Evolutionary conservation across 2,113 vertebrate species (phyloP).

Genomic region (Ictalurus punctatus): DNA sequence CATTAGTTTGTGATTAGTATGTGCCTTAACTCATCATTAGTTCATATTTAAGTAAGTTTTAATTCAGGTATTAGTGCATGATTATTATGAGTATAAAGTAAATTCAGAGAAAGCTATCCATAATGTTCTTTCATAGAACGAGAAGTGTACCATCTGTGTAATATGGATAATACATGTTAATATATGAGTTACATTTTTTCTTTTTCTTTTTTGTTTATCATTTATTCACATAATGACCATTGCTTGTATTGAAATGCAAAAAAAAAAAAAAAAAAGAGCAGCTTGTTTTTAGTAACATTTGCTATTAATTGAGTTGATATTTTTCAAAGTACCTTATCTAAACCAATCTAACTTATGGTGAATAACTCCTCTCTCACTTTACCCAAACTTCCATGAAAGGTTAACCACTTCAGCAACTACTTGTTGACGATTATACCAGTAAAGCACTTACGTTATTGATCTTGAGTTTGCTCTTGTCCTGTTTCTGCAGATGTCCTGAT

Average conservation of each 20-base stretch:
- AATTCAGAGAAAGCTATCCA: not conserved
- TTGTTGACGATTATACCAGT: not conserved
- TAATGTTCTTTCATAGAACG: not conserved
- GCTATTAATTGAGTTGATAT: not conserved
- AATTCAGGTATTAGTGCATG: too few relatives aligned
- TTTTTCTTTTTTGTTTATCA: not conserved
- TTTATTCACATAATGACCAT: not conserved
- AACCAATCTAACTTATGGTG: not conserved
- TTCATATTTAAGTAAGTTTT: too few relatives aligned
- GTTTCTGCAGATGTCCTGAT: constrained; percentile 82
- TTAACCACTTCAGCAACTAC: not conserved
- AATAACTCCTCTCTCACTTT: not conserved
- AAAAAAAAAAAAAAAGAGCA: not conserved
- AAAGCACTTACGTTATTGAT: constrained; percentile 76
- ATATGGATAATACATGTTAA: not conserved
- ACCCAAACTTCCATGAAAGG: not conserved
- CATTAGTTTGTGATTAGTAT: too few relatives aligned
- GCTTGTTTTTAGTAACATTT: not conserved
- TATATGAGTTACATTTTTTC: not conserved
- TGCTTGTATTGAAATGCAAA: not conserved
- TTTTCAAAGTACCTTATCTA: not conserved
- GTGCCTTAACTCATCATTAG: too few relatives aligned
- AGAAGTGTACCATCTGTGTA: not conserved
- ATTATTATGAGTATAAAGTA: not conserved
- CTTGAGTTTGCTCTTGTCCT: constrained; percentile 83